A percentile compares a stretch with the other conserved stretches of the same genome.
Conservation (phyloP, 1,140 invertebrate genomes). For the Bombus haemorrhoidalis region DNA sequence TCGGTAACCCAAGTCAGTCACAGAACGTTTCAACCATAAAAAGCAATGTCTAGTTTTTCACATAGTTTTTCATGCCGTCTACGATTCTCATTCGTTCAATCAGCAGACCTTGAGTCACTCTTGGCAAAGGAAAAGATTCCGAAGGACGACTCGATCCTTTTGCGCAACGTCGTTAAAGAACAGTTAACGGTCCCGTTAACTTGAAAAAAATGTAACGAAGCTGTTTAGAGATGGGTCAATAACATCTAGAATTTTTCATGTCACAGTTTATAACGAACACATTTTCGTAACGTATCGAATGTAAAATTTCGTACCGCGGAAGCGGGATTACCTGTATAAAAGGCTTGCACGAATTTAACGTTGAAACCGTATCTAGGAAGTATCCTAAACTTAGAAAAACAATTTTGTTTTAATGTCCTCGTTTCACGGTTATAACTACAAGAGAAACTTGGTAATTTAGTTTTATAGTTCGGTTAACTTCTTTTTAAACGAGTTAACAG, state of each 20-base stretch:
- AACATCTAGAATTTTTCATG: background rate
- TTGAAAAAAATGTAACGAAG: background rate
- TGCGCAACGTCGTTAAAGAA: background rate
- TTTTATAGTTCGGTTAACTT: background rate
- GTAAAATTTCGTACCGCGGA: background rate
- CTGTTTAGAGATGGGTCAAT: background rate
- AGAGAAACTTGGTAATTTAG: background rate
- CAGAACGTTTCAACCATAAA: slow-evolving; percentile 6
- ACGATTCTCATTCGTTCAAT: background rate
- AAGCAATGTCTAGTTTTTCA: slow-evolving; percentile 15
- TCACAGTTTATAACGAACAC: background rate
- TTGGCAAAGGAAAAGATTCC: slow-evolving; percentile 2
- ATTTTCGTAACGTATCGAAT: background rate
- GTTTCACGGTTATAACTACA: background rate
- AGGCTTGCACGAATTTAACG: background rate
- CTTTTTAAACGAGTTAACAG: background rate
- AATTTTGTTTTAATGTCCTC: background rate
- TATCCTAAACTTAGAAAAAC: background rate
- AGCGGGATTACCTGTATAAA: background rate
- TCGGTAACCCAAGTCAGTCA: background rate
- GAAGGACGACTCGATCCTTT: slow-evolving; percentile 14
- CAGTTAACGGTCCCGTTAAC: background rate
- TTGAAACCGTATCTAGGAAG: background rate
- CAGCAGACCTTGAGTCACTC: slow-evolving; percentile 15
- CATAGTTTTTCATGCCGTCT: background rate